phyloP scores from a whole-genome alignment of 2,797 vertebrate genomes.

The Neomorphus geoffroyi region DNA sequence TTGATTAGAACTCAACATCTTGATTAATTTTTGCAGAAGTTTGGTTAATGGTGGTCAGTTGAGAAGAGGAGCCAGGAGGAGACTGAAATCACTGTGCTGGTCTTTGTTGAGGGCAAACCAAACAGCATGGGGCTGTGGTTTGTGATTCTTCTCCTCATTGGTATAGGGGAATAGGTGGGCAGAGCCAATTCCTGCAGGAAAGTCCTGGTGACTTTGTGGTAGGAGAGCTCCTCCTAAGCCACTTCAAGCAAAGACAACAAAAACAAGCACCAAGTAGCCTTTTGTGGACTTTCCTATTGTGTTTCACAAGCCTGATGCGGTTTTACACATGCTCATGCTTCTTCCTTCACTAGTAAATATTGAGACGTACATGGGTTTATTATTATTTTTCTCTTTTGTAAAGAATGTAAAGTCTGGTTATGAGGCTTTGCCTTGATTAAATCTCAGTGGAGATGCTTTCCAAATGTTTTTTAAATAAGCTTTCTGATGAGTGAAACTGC shows the following conservation, averaged over 20 bases:
- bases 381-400: neutral
- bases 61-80: neutral
- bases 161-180: neutral
- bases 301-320: neutral
- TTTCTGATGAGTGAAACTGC: neutral
- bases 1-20: slow-evolving; percentile 13
- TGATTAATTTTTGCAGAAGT: slow-evolving; percentile 5
- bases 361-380: neutral
- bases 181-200: slow-evolving; percentile 6
- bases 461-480: neutral
- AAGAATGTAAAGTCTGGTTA: neutral
- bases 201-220: neutral
- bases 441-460: neutral
- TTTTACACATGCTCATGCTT: neutral
- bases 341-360: neutral
- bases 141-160: neutral
- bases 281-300: neutral
- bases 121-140: neutral
- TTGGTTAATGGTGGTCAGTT: neutral
- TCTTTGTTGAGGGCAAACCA: slow-evolving; percentile 21
- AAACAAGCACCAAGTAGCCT: neutral
- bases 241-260: neutral
- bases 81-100: neutral
- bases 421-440: neutral
- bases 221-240: slow-evolving; percentile 18